Conservation (phyloP, 2,113 vertebrate species). For the Cnemophilus loriae region DNA sequence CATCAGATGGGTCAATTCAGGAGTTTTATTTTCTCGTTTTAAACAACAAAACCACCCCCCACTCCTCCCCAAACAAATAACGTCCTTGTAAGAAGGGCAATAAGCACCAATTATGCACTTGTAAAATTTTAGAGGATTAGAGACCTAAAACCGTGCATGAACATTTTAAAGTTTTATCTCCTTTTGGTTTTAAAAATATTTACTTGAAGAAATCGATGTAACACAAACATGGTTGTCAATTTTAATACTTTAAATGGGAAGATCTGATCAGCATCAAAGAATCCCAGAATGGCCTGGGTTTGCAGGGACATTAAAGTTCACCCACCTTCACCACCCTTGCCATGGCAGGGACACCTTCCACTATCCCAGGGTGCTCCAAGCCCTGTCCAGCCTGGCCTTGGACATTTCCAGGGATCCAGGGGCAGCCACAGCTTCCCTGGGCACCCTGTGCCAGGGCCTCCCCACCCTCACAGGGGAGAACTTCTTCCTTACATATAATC, state of each 20-base stretch:
- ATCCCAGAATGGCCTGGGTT: neutral
- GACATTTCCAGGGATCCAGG: neutral
- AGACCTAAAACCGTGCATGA: neutral
- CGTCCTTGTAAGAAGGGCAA: neutral
- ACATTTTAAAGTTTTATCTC: neutral
- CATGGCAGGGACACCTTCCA: neutral
- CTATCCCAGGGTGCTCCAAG: rapidly evolving
- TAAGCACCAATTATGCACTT: neutral
- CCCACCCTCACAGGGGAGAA: neutral
- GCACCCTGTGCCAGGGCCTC: neutral
- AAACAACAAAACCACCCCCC: neutral
- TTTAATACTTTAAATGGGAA: neutral
- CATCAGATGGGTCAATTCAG: too few relatives aligned
- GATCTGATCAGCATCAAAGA: neutral
- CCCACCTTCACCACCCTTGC: rapidly evolving
- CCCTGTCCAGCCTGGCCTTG: rapidly evolving
- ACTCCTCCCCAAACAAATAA: rapidly evolving
- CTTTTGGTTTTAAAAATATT: neutral
- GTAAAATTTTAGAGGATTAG: neutral
- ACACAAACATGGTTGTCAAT: neutral
- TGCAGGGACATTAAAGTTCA: neutral
- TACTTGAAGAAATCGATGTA: neutral
- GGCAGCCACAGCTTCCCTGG: neutral
- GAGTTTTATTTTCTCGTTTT: neutral
- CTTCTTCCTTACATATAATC: neutral